Evolutionary conservation across 2,113 vertebrate species (phyloP), one percentile per base, ranked within the genome.

Genomic region (Rhombomys opimus): DNA sequence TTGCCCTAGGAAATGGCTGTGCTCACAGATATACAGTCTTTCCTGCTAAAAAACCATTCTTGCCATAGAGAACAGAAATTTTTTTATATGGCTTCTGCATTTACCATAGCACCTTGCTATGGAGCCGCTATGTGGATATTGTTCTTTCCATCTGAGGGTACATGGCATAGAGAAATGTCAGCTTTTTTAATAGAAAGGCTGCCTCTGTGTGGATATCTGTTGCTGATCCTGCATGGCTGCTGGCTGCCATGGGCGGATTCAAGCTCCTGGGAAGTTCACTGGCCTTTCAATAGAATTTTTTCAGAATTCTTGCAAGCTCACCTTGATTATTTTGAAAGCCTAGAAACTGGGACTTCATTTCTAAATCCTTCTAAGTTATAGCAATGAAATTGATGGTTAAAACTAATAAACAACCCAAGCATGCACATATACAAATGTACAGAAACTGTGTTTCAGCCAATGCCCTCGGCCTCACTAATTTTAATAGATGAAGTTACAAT

Each of bases 291-390:
- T 73, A 61, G 46, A 41, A 85, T 92, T 87, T 94, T 94, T 95
- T 77, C 61, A 95, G 92, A 97, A 84, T 63, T 46, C 50, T 86
- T 65, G 70, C 50, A 90, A 50, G 7, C 25, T 95, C 20, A 72
- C 65, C 25, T 87, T 12, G 41, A 61, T 81, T 73, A 38, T 87
- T 91, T 75, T 82, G n/a, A 89, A 89, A 88, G 38, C 87, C 86
- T 78, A n/a, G 72, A 93, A 96, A 70, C 59, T 77, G 70, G 93
- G 87, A 90, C n/a, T 89, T 92, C 70, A 9, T 87, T 87, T 91
- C 65, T 87, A 90, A 95, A 59, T n/a, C 35, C 25, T 93, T 75
- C 76, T 5, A 67, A 30, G 23, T 23, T 85, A 77, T 15, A 86
- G 2, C 30, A 93, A 84, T 89, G 57, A 93, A 94, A 94, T 6